Conservation (phyloP, 2,113 vertebrate genomes). For the Rhadina sibilatrix region DNA sequence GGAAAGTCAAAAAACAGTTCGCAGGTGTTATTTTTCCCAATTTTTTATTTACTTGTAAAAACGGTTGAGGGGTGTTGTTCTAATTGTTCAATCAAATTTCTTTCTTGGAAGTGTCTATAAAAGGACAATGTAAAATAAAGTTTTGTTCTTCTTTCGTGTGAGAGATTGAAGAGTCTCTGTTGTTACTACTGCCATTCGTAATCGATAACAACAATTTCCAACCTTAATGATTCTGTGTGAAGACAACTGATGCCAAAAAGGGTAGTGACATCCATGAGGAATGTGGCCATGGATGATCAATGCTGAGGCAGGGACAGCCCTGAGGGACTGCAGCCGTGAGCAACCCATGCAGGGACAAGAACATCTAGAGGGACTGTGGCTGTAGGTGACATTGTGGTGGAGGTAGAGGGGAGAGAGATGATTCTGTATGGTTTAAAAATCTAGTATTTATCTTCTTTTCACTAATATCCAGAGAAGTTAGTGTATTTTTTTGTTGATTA, state of each 20-base stretch:
- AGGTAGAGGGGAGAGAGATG: background rate
- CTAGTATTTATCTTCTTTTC: background rate
- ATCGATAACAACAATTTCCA: background rate
- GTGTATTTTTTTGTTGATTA: background rate
- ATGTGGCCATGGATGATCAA: accelerated
- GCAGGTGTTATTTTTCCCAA: too few species aligned
- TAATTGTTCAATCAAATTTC: too few species aligned
- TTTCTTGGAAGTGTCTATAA: too few species aligned
- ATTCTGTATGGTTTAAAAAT: background rate
- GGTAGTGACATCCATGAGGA: background rate
- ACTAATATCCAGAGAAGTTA: background rate
- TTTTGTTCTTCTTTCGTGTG: too few species aligned
- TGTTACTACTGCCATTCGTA: too few species aligned
- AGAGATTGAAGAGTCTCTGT: too few species aligned
- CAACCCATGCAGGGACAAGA: background rate
- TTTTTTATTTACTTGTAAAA: too few species aligned
- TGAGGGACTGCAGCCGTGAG: accelerated
- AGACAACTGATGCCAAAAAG: background rate
- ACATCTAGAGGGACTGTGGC: background rate
- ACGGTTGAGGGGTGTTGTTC: too few species aligned
- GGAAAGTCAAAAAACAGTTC: too few species aligned
- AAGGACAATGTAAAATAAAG: too few species aligned
- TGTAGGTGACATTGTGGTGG: background rate
- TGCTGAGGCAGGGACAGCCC: background rate
- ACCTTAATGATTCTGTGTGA: background rate